A percentile compares a stretch with the other conserved stretches of the same genome.
These are phyloP conservation scores for Apocheima hispidaria DNA, from an alignment of 2,888 invertebrate species.

Conservation along the genomic window DNA sequence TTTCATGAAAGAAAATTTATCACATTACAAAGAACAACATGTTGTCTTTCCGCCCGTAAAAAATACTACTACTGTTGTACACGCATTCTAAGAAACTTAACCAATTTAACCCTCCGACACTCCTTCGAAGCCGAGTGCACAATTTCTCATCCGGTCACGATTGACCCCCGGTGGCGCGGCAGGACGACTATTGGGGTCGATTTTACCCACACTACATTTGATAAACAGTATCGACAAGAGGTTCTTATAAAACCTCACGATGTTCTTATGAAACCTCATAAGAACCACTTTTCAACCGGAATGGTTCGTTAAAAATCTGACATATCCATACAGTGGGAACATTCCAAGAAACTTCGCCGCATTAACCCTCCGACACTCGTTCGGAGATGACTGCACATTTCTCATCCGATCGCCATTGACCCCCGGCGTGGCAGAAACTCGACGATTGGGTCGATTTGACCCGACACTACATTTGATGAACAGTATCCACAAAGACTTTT, in stretches of 20 bases:
- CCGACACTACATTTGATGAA: slow-evolving; percentile 4
- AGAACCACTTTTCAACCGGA: neutral
- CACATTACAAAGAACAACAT: neutral
- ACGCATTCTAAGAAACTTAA: slow-evolving; percentile 1
- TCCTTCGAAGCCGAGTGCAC: slow-evolving; percentile 38
- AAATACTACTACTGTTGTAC: neutral
- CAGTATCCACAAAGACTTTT: slow-evolving; percentile 2
- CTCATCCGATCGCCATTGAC: slow-evolving; percentile 33
- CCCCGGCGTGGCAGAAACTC: slow-evolving; percentile 23
- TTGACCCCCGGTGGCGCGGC: slow-evolving; percentile 36
- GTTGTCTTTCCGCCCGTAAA: neutral
- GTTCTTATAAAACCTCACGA: neutral
- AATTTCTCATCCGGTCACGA: slow-evolving; percentile 41
- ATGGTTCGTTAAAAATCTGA: slow-evolving; percentile 7
- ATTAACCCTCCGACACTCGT: slow-evolving; percentile 27
- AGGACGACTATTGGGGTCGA: slow-evolving; percentile 28
- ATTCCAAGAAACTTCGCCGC: slow-evolving; percentile 16
- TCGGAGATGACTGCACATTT: slow-evolving; percentile 32
- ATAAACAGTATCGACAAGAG: slow-evolving; percentile 5
- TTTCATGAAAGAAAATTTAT: too few relatives aligned
- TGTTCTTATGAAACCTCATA: neutral
- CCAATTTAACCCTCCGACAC: slow-evolving; percentile 34
- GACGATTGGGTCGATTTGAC: slow-evolving; percentile 26
- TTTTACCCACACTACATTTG: slow-evolving; percentile 8
- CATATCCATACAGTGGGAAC: slow-evolving; percentile 15